Conservation (phyloP, 2,888 invertebrate genomes). For the Microctonus aethiopoides region DNA sequence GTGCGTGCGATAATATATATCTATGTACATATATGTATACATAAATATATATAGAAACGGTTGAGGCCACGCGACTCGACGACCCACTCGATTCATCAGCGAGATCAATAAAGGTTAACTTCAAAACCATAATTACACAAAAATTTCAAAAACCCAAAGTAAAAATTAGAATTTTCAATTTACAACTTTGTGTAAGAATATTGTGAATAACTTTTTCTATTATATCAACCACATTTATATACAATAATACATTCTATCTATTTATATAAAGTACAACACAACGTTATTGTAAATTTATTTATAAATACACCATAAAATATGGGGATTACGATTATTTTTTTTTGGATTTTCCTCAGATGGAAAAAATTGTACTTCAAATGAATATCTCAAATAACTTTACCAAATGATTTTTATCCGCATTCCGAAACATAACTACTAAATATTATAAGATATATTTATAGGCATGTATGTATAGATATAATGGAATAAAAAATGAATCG, state of each 20-base stretch:
- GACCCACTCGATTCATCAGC: constrained; percentile 18
- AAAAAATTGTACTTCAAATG: no score
- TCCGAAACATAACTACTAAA: not conserved
- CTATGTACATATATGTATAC: not conserved
- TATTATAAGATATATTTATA: no score
- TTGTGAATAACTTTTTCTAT: no score
- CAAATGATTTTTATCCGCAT: not conserved
- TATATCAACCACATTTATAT: no score
- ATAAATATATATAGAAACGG: not conserved
- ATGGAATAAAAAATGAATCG: not conserved
- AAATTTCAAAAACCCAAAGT: not conserved
- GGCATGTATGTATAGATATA: not conserved
- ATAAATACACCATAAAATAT: constrained; percentile 13
- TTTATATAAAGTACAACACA: no score
- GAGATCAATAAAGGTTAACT: constrained; percentile 1
- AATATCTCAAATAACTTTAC: not conserved
- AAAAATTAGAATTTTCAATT: no score
- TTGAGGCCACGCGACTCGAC: constrained; percentile 16
- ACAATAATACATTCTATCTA: no score
- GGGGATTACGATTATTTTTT: constrained; percentile 19
- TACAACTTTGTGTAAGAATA: no score
- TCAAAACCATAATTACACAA: not conserved
- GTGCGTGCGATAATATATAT: not conserved
- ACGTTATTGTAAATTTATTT: not conserved
- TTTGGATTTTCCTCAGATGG: constrained; percentile 11